A percentile compares a stretch with the other conserved stretches of the same genome.
Evolutionary conservation across 2,888 invertebrate genomes (phyloP).

Genomic region (Ligdia adustata): DNA sequence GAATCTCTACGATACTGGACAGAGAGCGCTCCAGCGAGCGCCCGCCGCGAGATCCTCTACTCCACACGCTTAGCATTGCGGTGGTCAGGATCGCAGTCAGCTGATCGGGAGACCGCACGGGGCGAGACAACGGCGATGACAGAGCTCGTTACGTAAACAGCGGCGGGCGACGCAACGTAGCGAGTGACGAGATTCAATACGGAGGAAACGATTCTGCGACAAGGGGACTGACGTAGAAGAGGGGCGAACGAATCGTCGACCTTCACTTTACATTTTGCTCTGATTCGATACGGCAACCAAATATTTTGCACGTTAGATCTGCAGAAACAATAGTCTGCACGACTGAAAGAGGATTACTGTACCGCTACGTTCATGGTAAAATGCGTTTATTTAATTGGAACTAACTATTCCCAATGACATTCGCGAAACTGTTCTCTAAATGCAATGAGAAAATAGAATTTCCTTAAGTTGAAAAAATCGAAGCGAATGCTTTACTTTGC

Average conservation of each 20-base stretch:
- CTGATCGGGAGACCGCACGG: slow-evolving; percentile 20
- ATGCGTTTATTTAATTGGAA: too few species aligned
- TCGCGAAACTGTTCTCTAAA: too few species aligned
- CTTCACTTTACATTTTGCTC: slow-evolving; percentile 71
- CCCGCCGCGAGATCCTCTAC: slow-evolving; percentile 81
- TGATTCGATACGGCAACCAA: slow-evolving; percentile 65
- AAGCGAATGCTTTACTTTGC: too few species aligned
- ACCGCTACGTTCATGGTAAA: too few species aligned
- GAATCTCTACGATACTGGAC: slow-evolving; percentile 86
- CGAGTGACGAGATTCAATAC: slow-evolving; percentile 13
- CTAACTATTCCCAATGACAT: too few species aligned
- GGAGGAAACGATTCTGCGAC: slow-evolving; percentile 19
- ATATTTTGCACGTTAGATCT: slow-evolving; percentile 9
- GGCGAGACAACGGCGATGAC: slow-evolving; percentile 22
- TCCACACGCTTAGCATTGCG: slow-evolving; percentile 55
- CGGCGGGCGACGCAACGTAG: slow-evolving; percentile 5
- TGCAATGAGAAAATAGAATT: too few species aligned
- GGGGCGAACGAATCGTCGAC: slow-evolving; percentile 46
- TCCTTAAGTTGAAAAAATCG: too few species aligned
- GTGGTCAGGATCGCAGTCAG: slow-evolving; percentile 2
- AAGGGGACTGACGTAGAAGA: slow-evolving; percentile 38
- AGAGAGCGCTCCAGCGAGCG: slow-evolving; percentile 78
- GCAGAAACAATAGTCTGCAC: too few species aligned
- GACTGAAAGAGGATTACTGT: too few species aligned
- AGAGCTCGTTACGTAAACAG: slow-evolving; percentile 22